These are phyloP conservation scores for Lepus oiostolus DNA, from an alignment of 2,797 vertebrate species.

Conservation along the genomic window DNA sequence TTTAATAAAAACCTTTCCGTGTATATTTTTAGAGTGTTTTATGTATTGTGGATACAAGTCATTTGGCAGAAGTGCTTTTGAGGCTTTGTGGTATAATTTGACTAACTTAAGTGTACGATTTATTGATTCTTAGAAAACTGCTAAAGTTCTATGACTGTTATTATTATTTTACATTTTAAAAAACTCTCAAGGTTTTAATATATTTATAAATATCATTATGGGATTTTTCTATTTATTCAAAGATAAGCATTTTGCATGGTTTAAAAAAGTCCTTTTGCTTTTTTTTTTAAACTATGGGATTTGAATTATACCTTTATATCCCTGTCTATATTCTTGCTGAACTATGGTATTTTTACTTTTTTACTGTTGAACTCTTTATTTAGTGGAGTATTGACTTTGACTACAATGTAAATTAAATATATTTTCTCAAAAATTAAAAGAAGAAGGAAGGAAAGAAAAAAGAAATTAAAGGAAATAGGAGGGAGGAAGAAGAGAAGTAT, in stretches of 20 bases:
- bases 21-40: background rate
- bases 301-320: background rate
- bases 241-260: background rate
- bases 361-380: no score
- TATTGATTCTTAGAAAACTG: slow-evolving; percentile 26
- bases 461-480: no score
- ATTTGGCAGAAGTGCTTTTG: background rate
- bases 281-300: background rate
- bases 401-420: no score
- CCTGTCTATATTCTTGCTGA: no score
- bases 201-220: background rate
- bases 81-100: background rate
- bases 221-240: background rate
- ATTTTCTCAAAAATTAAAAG: no score
- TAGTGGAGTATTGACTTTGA: no score
- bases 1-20: background rate
- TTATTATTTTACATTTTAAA: background rate
- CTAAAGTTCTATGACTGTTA: background rate
- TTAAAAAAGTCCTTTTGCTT: background rate
- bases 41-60: background rate
- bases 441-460: no score
- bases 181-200: background rate
- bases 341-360: no score
- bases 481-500: no score
- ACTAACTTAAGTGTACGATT: background rate